A percentile compares a stretch with the other conserved stretches of the same genome.
These are phyloP conservation scores for Lydus trimaculatus DNA, from an alignment of 2,888 invertebrate species.

Conservation along the genomic window DNA sequence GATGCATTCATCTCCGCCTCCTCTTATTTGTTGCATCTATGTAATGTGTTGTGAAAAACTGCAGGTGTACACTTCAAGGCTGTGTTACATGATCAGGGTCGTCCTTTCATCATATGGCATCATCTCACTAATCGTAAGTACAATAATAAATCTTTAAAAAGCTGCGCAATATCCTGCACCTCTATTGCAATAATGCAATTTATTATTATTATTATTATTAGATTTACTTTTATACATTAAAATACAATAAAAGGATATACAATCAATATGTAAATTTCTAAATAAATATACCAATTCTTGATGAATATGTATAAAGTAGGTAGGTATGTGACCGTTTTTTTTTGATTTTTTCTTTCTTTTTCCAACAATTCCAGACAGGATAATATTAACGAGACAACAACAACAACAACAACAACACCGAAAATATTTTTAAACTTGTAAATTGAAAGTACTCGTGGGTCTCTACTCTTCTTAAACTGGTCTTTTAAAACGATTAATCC, in stretches of 20 bases:
- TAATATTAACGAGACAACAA: not conserved
- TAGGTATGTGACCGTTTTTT: conserved; percentile 3
- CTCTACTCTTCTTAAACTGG: not conserved
- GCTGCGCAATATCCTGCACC: conserved; percentile 1
- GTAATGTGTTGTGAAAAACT: conserved; percentile 17
- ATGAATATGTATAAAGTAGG: conserved; percentile 4
- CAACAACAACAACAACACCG: too few relatives aligned
- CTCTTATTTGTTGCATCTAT: not conserved
- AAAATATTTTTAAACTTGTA: not conserved
- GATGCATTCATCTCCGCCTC: not conserved
- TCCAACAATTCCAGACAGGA: not conserved
- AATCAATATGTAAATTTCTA: conserved; percentile 5
- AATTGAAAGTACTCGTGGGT: not conserved
- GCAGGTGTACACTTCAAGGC: conserved; percentile 28
- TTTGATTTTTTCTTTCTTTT: not conserved
- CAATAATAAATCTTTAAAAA: conserved; percentile 1
- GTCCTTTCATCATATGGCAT: conserved; percentile 25
- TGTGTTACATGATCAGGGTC: conserved; percentile 27
- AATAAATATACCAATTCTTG: not conserved
- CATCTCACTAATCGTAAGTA: not conserved
- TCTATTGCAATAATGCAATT: not conserved
- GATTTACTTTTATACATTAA: not conserved
- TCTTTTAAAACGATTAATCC: not conserved
- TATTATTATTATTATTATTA: too few relatives aligned
- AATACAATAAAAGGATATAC: conserved; percentile 3